Evolutionary conservation across 2,113 vertebrate species (phyloP), one percentile per base, ranked within the genome.

Genomic region (Lipotes vexillifer): DNA sequence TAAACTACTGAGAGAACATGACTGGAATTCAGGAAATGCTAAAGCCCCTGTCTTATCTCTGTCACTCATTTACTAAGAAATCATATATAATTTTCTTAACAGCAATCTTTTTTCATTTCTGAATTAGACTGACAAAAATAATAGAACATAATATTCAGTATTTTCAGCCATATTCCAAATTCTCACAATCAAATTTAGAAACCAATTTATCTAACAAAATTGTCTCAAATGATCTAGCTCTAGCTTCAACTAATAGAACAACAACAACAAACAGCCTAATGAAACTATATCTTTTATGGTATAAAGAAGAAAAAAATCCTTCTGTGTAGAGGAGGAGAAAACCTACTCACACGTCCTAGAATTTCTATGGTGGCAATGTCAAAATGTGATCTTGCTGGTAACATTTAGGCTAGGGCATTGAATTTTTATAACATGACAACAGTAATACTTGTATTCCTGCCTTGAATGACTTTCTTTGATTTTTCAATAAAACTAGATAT

Each of bases 31-130:
- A 90, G 80, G 69, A 97, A 95, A 89, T 96, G 84, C 83, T 90
- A n/a, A 96, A 97, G 72, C 94, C 88, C 63, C 49, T 44, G 4
- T 74, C 72, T 97, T 93, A 96, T 90, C 87, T 96, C 77, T 96
- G 57, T 96, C 68, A 96, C 31, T 92, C 88, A 94, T 84, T 96
- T 90, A 96, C 90, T 52, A 95, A 89, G 59, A 88, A 96, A 95
- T 93, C 55, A 93, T 85, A 77, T 15, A 88, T 65, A 93, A 96
- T 93, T 96, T 97, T 88, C 83, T 92, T 63, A 96, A 74, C 17
- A 33, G 38, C 21, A 90, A 77, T 66, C 85, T 88, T 84, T 96
- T 82, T 71, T 84, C 27, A 65, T 80, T 88, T 96, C 72, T 90
- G n/a, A 94, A 80, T 96, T 69, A 95, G 33, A 88, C 27, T 81